Evolutionary conservation across 2,113 vertebrate genomes (phyloP), one percentile per base, ranked within the genome.

Genomic region (Thalassarche chlororhynchos): DNA sequence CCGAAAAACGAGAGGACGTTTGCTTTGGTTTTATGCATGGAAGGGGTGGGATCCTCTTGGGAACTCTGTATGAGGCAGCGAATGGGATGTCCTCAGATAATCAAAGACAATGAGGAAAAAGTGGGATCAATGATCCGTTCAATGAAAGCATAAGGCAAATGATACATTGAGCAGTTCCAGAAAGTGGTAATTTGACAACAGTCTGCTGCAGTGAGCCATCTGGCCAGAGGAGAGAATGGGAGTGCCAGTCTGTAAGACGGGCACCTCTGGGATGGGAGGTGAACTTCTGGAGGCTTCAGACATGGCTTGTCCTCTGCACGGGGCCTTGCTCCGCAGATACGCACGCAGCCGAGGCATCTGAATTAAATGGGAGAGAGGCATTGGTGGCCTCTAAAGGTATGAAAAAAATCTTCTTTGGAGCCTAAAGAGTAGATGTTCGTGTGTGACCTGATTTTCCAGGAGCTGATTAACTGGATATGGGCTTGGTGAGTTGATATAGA

Each of bases 101-200:
- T 96, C 93, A 92, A 93, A 94, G 95, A 66, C 94, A 84, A 90
- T 20, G 89, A 97, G 84, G 87, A 83, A 76, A 87, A 89, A 95
- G 92, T 84, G 90, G 83, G 94, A 72, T 90, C 94, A 94, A 88
- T 84, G 95, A 95, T 84, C 79, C 61, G 4, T 93, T 96, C 76
- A 38, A 51, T 34, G 90, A n/a, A 87, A 96, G 38, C 90, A 94
- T 83, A 96, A 92, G 93, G 96, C 93, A 82, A 72, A 95, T 49
- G 84, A 89, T 62, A 84, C 60, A 23, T 34, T 15, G 65, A 94
- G 80, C 77, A 16, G 47, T 29, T 95, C 77, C 88, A 38, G 76
- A 86, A 72, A 29, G n/a, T 4, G 69, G 62, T 44, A 32, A 87
- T 96, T 80, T 78, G 90, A 84, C 54, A 36, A 10, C 40, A 52